Conservation (phyloP, 2,888 invertebrate species). For the Epistrophe grossulariae region DNA sequence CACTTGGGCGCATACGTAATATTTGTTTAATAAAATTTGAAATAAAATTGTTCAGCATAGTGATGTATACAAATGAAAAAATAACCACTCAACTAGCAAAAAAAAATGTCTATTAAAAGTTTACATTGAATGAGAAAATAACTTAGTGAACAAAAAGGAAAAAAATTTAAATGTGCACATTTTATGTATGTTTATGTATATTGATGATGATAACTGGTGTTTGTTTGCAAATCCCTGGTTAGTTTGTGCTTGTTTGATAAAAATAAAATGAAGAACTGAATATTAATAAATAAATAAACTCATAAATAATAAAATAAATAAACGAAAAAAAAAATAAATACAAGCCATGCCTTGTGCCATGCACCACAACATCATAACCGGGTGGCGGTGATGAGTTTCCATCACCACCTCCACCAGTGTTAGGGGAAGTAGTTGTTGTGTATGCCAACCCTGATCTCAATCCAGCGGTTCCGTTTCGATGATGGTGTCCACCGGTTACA, state of each 20-base stretch:
- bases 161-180: slow-evolving; percentile 47
- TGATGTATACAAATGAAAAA: slow-evolving; percentile 39
- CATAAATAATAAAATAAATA: slow-evolving; percentile 20
- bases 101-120: slow-evolving; percentile 1
- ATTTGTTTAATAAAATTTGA: slow-evolving; percentile 33
- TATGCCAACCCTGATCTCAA: slow-evolving; percentile 83
- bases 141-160: slow-evolving; percentile 14
- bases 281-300: slow-evolving; percentile 55
- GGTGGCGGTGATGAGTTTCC: slow-evolving; percentile 83
- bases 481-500: slow-evolving; percentile 78
- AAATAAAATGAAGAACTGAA: slow-evolving; percentile 34
- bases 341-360: slow-evolving; percentile 85
- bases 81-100: slow-evolving; percentile 17
- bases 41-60: slow-evolving; percentile 20
- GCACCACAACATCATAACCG: slow-evolving; percentile 84
- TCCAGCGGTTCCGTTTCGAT: slow-evolving; percentile 82
- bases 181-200: neutral
- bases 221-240: slow-evolving; percentile 36
- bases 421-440: slow-evolving; percentile 78
- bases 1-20: slow-evolving; percentile 55
- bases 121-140: slow-evolving; percentile 1
- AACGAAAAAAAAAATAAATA: slow-evolving; percentile 73
- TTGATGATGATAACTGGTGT: slow-evolving; percentile 18
- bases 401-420: slow-evolving; percentile 78
- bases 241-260: slow-evolving; percentile 40